Evolutionary conservation across 2,888 invertebrate species (phyloP).

Genomic region (Coelopa pilipes): DNA sequence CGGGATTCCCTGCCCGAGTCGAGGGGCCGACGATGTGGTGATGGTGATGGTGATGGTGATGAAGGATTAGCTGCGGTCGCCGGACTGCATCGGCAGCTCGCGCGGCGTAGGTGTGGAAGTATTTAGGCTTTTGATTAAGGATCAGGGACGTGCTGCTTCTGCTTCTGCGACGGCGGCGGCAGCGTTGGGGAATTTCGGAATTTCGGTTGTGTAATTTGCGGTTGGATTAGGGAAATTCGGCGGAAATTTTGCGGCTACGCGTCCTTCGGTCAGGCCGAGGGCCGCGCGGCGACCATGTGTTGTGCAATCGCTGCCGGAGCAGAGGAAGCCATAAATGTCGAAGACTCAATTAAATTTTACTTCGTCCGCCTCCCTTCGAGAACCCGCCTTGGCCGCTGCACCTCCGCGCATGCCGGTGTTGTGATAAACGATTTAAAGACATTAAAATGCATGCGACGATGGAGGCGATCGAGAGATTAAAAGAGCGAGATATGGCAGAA

Average conservation of each 20-base stretch:
- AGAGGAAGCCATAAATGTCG: too few species aligned
- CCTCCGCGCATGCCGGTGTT: too few species aligned
- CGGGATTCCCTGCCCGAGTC: not conserved
- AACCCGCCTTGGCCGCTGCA: too few species aligned
- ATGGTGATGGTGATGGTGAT: slow-evolving; percentile 19
- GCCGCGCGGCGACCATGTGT: too few species aligned
- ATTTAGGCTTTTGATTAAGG: slow-evolving; percentile 52
- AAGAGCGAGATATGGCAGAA: too few species aligned
- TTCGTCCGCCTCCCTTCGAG: too few species aligned
- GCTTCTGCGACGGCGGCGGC: too few species aligned
- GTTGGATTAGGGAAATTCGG: slow-evolving; percentile 11
- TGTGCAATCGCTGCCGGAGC: too few species aligned
- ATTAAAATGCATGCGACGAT: too few species aligned
- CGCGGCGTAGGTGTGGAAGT: slow-evolving; percentile 21
- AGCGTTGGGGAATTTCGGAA: slow-evolving; percentile 46
- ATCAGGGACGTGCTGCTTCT: slow-evolving; percentile 50
- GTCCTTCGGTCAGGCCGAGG: not conserved
- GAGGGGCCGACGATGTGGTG: not conserved
- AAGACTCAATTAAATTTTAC: too few species aligned
- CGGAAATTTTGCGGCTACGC: slow-evolving; percentile 1
- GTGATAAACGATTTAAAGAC: too few species aligned
- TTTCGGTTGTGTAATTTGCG: slow-evolving; percentile 20
- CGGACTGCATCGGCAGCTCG: not conserved
- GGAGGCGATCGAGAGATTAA: too few species aligned
- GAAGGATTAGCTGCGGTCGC: slow-evolving; percentile 21